Evolutionary conservation across 2,113 vertebrate species (phyloP).

Genomic region (Elachura formosa): DNA sequence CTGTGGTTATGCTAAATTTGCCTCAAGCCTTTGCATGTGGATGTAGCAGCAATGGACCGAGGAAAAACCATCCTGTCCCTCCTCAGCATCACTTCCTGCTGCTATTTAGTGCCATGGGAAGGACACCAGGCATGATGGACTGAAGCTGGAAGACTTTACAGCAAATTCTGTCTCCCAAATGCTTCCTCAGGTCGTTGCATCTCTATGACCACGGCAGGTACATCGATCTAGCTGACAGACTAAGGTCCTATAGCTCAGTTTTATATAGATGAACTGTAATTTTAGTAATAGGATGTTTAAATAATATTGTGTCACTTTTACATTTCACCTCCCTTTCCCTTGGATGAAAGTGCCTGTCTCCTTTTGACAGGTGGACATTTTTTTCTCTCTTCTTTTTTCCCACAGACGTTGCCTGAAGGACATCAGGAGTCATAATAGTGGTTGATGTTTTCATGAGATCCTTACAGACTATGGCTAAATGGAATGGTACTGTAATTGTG

Average conservation of each 20-base stretch:
- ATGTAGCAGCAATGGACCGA: background rate
- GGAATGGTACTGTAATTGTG: conserved; percentile 45
- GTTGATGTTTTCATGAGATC: conserved; percentile 47
- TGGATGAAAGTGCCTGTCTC: conserved; percentile 33
- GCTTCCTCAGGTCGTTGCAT: conserved; percentile 9
- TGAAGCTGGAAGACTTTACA: conserved; percentile 19
- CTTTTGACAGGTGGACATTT: conserved; percentile 25
- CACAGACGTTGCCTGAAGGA: conserved; percentile 46
- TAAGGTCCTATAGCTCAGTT: conserved; percentile 31
- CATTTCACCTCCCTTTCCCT: conserved; percentile 27
- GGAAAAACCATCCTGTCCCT: background rate
- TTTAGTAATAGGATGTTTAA: conserved; percentile 56
- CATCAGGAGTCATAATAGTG: conserved; percentile 48
- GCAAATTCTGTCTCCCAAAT: background rate
- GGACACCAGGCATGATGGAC: conserved; percentile 1
- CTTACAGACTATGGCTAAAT: conserved; percentile 44
- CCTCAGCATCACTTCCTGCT: background rate
- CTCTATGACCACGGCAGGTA: background rate
- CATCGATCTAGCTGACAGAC: conserved; percentile 46
- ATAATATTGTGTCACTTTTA: conserved; percentile 56
- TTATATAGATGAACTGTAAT: conserved; percentile 52
- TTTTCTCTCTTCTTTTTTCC: background rate
- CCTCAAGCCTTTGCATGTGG: background rate
- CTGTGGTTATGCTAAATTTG: background rate
- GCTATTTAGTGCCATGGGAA: background rate